Conservation (phyloP, 1,140 invertebrate genomes). For the Pseudoatta argentina region DNA sequence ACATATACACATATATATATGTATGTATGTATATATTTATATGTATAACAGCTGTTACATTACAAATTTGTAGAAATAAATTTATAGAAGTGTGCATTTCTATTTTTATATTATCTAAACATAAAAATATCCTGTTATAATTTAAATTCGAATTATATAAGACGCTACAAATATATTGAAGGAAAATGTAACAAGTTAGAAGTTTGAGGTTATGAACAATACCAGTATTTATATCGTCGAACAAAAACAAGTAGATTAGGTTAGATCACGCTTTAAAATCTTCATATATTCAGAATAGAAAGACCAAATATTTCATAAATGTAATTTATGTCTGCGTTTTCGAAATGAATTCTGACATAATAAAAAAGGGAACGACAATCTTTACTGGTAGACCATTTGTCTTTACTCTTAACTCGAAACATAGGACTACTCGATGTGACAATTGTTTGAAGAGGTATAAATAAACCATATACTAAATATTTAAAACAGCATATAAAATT, state of each 20-base stretch:
- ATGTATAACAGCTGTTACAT: background rate
- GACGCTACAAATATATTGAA: background rate
- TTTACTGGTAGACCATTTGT: slow-evolving; percentile 88
- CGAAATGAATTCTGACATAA: slow-evolving; percentile 66
- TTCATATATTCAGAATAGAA: background rate
- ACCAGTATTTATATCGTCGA: background rate
- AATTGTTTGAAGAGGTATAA: slow-evolving; percentile 88
- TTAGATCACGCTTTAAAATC: slow-evolving; percentile 8
- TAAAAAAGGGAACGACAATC: slow-evolving; percentile 86
- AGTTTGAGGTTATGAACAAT: slow-evolving; percentile 13
- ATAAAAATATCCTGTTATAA: background rate
- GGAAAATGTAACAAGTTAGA: background rate
- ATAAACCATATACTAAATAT: too few relatives aligned
- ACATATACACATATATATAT: too few relatives aligned
- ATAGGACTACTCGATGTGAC: slow-evolving; percentile 88
- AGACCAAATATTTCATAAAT: background rate
- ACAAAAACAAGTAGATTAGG: background rate
- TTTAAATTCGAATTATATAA: background rate
- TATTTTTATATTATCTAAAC: background rate
- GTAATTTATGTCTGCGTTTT: background rate
- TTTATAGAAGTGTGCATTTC: background rate
- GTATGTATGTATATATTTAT: too few relatives aligned
- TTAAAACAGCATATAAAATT: slow-evolving; percentile 20
- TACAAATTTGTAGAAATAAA: background rate
- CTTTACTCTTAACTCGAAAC: slow-evolving; percentile 87